These are phyloP conservation scores for Sitodiplosis mosellana DNA, from an alignment of 1,140 invertebrate genomes.

Conservation along the genomic window DNA sequence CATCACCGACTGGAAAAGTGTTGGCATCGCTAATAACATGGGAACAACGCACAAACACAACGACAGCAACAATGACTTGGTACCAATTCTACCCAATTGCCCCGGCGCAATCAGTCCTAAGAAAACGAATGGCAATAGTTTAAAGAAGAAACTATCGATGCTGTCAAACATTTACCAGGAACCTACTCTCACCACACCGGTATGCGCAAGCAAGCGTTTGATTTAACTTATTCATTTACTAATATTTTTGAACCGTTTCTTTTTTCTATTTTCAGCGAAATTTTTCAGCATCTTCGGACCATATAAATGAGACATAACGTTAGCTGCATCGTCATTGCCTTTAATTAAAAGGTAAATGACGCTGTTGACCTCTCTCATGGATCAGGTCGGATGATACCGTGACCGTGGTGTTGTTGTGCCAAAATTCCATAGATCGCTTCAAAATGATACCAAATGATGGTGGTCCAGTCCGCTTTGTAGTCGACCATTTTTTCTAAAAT, in stretches of 20 bases:
- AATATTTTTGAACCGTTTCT: neutral
- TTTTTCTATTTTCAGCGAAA: slow-evolving; percentile 1
- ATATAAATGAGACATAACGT: slow-evolving; percentile 3
- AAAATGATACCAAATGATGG: no score
- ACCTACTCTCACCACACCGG: neutral
- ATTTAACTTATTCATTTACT: neutral
- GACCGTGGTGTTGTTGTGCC: no score
- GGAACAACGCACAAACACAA: neutral
- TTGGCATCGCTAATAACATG: neutral
- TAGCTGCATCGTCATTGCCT: no score
- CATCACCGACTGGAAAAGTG: slow-evolving; percentile 3
- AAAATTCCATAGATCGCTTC: no score
- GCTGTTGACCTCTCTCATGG: no score
- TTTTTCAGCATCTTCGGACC: slow-evolving; percentile 3
- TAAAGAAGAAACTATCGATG: neutral
- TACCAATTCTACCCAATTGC: slow-evolving; percentile 2
- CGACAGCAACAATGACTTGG: neutral
- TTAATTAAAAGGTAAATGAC: no score
- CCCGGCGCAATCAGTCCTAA: slow-evolving; percentile 1
- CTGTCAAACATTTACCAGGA: neutral
- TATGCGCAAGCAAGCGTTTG: neutral
- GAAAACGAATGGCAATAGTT: slow-evolving; percentile 1
- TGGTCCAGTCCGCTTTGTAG: no score
- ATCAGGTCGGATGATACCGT: no score
- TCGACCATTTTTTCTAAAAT: no score